A percentile compares a stretch with the other conserved stretches of the same genome.
These are phyloP conservation scores for Apostichopus japonicus DNA, from an alignment of 35 echinoderm and acorn worm species.

Conservation along the genomic window DNA sequence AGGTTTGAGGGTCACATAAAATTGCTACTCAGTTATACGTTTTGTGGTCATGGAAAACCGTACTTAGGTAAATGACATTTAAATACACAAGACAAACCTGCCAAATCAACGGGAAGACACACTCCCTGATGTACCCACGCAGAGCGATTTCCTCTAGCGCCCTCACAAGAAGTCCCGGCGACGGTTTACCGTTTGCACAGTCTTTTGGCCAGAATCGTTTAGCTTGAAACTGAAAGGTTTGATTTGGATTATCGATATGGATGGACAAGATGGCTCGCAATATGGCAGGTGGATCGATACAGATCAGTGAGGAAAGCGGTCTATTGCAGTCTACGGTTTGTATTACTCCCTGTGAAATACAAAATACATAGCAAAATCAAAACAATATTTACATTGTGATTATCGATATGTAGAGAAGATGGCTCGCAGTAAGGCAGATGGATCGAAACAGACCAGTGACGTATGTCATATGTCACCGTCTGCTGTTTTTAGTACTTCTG, in stretches of 20 bases:
- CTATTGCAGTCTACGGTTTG: conserved; percentile 27
- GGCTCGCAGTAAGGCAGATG: conserved; percentile 49
- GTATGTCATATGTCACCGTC: not conserved
- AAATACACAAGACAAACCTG: conserved; percentile 58
- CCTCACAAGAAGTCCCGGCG: conserved; percentile 77
- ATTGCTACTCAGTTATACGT: too few relatives aligned
- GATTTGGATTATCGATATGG: conserved; percentile 77
- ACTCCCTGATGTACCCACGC: conserved; percentile 74
- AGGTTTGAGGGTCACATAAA: not conserved
- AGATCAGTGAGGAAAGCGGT: conserved; percentile 54
- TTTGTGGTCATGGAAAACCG: too few relatives aligned
- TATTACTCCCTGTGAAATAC: conserved; percentile 51
- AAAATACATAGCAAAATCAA: not conserved
- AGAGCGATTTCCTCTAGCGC: conserved; percentile 90
- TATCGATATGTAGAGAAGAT: too few relatives aligned
- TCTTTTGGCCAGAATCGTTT: conserved; percentile 94
- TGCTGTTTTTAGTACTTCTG: too few relatives aligned
- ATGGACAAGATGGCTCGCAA: conserved; percentile 57
- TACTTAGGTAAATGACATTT: not conserved
- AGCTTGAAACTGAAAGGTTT: conserved; percentile 83
- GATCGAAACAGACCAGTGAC: conserved; percentile 74
- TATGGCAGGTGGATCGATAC: conserved; percentile 70
- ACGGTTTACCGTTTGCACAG: conserved; percentile 48
- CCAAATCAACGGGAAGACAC: conserved; percentile 84
- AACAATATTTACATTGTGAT: too few relatives aligned